Conservation (phyloP, 2,888 invertebrate genomes). For the Biston betularia region DNA sequence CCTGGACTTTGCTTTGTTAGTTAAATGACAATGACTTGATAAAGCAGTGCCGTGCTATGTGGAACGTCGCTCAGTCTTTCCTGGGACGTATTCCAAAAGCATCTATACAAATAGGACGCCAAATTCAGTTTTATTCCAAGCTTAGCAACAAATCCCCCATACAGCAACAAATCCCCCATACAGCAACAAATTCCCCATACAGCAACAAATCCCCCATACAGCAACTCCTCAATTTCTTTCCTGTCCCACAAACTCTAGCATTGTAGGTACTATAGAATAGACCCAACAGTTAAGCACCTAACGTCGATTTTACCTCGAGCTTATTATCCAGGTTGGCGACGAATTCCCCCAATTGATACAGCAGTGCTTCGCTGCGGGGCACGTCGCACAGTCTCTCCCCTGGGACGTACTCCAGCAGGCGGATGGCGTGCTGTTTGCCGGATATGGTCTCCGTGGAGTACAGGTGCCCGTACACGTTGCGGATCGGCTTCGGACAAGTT, state of each 20-base stretch:
- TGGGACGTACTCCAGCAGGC: constrained; percentile 91
- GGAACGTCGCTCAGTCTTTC: constrained; percentile 85
- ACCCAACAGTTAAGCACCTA: not conserved
- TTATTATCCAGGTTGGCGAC: constrained; percentile 89
- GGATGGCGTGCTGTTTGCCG: constrained; percentile 88
- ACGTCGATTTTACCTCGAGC: constrained; percentile 84
- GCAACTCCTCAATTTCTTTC: no score
- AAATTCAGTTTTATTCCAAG: no score
- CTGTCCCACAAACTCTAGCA: no score
- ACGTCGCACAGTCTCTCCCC: constrained; percentile 90
- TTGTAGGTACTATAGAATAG: no score
- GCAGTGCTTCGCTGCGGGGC: constrained; percentile 85
- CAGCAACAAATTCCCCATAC: no score
- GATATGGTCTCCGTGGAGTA: constrained; percentile 84
- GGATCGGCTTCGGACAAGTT: constrained; percentile 89
- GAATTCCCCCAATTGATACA: constrained; percentile 91
- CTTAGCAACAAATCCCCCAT: no score
- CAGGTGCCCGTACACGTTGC: constrained; percentile 88
- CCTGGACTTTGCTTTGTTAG: no score
- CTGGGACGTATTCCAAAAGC: constrained; percentile 91
- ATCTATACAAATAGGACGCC: constrained; percentile 58
- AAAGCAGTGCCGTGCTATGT: constrained; percentile 84
- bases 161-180: no score
- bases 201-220: no score
- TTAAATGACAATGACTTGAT: no score